Evolutionary conservation across 2,888 invertebrate species (phyloP), one percentile per base, ranked within the genome.

Genomic region (Coremacera marginata): DNA sequence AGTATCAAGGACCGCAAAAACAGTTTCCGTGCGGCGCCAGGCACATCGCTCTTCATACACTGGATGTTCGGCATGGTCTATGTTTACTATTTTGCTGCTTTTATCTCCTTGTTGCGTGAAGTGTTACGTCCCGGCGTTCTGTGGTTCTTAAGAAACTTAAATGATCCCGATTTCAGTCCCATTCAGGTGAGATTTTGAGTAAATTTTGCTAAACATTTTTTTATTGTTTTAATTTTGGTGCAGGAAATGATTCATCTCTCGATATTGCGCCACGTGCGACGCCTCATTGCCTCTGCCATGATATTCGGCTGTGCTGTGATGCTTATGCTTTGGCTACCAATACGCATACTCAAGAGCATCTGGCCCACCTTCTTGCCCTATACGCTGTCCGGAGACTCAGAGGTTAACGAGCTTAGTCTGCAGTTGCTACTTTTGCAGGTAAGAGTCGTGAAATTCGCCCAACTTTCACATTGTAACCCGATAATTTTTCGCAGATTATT

Each of bases 61-160:
- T 99, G 99, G 99, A 93, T 99, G 57, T 96, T 98, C 8, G 99
- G 99, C 77, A 99, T 99, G 98, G 96, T 96, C 49, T 99, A 98
- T 87, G 98, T 99, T 16, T 99, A 99, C 90, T 99, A 99, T 90
- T 99, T 99, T 87, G 99, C 99, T 8, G 98, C 98, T 0, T 99
- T 98, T 87, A 96, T 99, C 62, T 91, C 98, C 22, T 91, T 99
- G 3, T 89, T 99, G 31, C 91, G 99, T 73, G 99, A 99, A 90
- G 97, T 98, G 0, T 88, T 99, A 52, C 92, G 99, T 73, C 99
- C 99, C 0, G 99, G 99, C 0, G 98, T 99, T 0, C 91, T 99
- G 3, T 99, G 99, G 99, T 99, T 99, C 89, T 91, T 99, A 83
- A 93, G 98, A 82, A 99, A 99, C 89, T 91, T 99, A 77, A 99